These are phyloP conservation scores for Hydraecia micacea DNA, from an alignment of 2,888 invertebrate genomes.

Conservation along the genomic window DNA sequence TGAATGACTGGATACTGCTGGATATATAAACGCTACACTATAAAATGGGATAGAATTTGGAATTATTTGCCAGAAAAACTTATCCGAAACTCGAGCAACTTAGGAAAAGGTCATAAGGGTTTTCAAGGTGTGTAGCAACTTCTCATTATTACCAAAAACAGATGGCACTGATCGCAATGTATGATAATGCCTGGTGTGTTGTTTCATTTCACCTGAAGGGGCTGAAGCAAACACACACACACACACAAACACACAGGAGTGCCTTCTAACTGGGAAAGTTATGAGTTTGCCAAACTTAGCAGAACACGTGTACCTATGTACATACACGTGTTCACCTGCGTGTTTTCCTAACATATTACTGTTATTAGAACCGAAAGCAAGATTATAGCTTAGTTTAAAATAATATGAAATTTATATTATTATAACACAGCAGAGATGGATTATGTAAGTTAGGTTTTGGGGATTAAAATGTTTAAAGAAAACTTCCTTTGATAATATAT, in stretches of 20 bases:
- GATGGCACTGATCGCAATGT: conserved; percentile 44
- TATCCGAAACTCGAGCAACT: background rate
- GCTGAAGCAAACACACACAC: conserved; percentile 10
- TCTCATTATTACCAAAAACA: conserved; percentile 19
- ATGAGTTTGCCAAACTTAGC: conserved; percentile 46
- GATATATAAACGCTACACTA: background rate
- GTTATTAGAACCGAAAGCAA: background rate
- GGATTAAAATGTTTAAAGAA: background rate
- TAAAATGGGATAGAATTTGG: background rate
- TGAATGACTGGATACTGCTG: background rate
- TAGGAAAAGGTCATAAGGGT: background rate
- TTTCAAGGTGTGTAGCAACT: background rate
- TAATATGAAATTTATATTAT: background rate
- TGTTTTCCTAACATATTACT: conserved; percentile 2
- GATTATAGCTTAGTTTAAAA: conserved; percentile 3
- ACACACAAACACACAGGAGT: too few species aligned
- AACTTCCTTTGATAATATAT: background rate
- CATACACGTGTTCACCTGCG: too few species aligned
- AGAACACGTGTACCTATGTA: conserved; percentile 13
- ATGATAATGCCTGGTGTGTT: conserved; percentile 24
- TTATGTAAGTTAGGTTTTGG: background rate
- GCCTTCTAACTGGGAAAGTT: conserved; percentile 30
- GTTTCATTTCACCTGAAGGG: conserved; percentile 38
- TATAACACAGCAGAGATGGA: background rate
- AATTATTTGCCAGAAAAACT: background rate